Evolutionary conservation across 2,797 vertebrate species (phyloP).

Genomic region (Geotrypetes seraphini): DNA sequence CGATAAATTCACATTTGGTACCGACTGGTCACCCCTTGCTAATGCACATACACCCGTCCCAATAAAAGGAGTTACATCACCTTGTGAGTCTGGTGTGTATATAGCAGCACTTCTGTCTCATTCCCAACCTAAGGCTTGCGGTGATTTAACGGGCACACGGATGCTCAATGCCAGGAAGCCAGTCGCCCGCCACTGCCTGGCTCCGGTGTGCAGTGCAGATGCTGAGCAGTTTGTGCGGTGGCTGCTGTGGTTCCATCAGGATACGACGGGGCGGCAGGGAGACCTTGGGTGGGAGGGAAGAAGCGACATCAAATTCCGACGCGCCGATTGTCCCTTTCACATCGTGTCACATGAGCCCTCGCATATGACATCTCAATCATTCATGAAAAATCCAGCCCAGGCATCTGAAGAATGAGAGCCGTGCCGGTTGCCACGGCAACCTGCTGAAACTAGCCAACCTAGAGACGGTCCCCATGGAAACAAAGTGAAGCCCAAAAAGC

Average conservation of each 20-base stretch:
- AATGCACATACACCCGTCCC: too few species aligned
- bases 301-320: too few species aligned
- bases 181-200: too few species aligned
- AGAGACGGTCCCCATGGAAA: conserved; percentile 56
- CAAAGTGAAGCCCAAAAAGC: conserved; percentile 58
- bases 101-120: too few species aligned
- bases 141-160: too few species aligned
- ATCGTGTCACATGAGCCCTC: too few species aligned
- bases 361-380: conserved; percentile 64
- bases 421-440: conserved; percentile 66
- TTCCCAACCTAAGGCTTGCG: too few species aligned
- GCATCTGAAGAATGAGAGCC: conserved; percentile 63
- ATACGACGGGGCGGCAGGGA: conserved; percentile 1
- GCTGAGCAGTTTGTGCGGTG: background rate
- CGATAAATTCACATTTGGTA: too few species aligned
- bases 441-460: conserved; percentile 63
- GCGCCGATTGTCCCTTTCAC: conserved; percentile 28
- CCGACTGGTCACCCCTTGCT: too few species aligned
- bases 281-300: conserved; percentile 34
- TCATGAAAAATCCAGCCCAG: conserved; percentile 61
- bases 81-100: too few species aligned
- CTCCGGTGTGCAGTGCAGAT: conserved; percentile 7
- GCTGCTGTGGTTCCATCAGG: background rate
- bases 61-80: too few species aligned
- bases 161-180: too few species aligned